These are phyloP conservation scores for Pseudochaenichthys georgianus DNA, from an alignment of 2,797 vertebrate genomes.

Conservation along the genomic window DNA sequence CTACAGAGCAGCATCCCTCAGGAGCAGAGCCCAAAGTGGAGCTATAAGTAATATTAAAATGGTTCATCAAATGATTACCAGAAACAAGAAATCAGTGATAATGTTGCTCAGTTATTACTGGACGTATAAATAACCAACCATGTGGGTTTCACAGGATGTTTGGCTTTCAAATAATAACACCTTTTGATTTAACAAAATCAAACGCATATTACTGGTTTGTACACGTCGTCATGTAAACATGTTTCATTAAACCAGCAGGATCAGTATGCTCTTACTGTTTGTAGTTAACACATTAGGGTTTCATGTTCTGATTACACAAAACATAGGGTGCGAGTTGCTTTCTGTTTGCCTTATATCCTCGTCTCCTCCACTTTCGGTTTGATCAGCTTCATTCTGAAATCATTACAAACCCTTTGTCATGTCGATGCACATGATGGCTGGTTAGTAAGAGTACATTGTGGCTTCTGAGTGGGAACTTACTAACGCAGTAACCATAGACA, in stretches of 20 bases:
- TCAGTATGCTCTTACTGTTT: slow-evolving; percentile 3
- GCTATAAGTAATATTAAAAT: neutral
- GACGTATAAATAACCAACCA: neutral
- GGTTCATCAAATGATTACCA: neutral
- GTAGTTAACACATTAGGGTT: slow-evolving; percentile 10
- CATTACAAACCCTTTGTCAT: too few relatives aligned
- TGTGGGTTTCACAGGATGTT: neutral
- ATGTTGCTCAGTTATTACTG: neutral
- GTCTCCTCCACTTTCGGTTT: neutral
- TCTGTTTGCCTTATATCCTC: too few relatives aligned
- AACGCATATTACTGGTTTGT: neutral
- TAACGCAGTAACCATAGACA: neutral
- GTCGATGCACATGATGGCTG: slow-evolving; percentile 2
- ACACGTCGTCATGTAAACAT: neutral
- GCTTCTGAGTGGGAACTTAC: neutral
- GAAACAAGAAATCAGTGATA: neutral
- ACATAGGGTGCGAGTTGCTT: neutral
- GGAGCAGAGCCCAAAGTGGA: neutral
- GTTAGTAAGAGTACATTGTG: slow-evolving; percentile 9
- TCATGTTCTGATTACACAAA: slow-evolving; percentile 28
- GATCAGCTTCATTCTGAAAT: neutral
- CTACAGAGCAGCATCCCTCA: neutral
- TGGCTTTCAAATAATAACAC: neutral
- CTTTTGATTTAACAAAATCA: neutral
- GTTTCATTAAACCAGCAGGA: neutral